Evolutionary conservation across 2,888 invertebrate genomes (phyloP).

Genomic region (Heliconius charithonia): DNA sequence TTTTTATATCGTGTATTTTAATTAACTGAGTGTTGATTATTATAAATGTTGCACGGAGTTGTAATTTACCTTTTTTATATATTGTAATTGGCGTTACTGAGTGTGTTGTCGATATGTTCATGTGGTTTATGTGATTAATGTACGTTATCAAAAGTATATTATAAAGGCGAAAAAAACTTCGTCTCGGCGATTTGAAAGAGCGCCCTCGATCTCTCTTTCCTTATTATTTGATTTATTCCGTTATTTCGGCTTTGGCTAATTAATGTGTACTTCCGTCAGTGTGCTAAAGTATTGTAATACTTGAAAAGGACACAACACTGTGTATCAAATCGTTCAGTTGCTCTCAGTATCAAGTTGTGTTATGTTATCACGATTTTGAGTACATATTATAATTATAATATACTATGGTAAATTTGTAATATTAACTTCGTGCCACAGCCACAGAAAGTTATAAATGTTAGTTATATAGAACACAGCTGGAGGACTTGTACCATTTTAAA

Average conservation of each 20-base stretch:
- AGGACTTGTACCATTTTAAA: too few relatives aligned
- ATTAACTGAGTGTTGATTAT: slow-evolving; percentile 68
- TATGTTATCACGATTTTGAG: slow-evolving; percentile 37
- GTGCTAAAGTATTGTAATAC: neutral
- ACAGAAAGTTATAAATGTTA: slow-evolving; percentile 60
- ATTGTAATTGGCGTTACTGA: slow-evolving; percentile 55
- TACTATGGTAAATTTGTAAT: slow-evolving; percentile 39
- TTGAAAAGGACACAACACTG: neutral
- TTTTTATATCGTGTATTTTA: slow-evolving; percentile 74
- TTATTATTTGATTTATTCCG: slow-evolving; percentile 45
- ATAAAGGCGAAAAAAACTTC: slow-evolving; percentile 3
- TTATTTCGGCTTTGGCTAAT: neutral
- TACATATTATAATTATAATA: slow-evolving; percentile 43
- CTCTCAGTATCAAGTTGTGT: slow-evolving; percentile 47
- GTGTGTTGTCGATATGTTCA: slow-evolving; percentile 59
- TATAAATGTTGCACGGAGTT: slow-evolving; percentile 71
- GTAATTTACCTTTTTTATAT: slow-evolving; percentile 59
- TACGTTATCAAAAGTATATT: slow-evolving; percentile 48
- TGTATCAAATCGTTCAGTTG: slow-evolving; percentile 35
- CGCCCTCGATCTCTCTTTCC: slow-evolving; percentile 51
- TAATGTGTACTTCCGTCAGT: neutral
- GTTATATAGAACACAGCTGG: slow-evolving; percentile 69
- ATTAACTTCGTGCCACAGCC: slow-evolving; percentile 57
- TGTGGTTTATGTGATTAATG: slow-evolving; percentile 56
- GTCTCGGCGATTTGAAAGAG: slow-evolving; percentile 48